These are phyloP conservation scores for Anisognathus igniventris DNA, from an alignment of 2,797 vertebrate genomes.

Conservation along the genomic window DNA sequence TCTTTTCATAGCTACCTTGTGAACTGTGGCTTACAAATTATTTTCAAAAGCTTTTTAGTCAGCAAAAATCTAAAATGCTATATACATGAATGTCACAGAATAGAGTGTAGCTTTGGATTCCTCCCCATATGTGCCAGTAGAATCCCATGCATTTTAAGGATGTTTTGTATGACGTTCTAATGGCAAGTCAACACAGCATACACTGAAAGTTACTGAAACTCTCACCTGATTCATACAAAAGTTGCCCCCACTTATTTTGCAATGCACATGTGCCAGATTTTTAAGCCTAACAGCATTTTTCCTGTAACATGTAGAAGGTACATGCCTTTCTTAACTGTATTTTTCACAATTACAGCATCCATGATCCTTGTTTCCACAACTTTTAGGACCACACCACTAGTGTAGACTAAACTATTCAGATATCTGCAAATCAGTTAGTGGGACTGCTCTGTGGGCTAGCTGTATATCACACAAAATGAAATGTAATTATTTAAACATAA, in stretches of 20 bases:
- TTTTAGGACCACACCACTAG: background rate
- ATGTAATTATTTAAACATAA: background rate
- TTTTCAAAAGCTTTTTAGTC: background rate
- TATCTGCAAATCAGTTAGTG: background rate
- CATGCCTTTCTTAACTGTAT: background rate
- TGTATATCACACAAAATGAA: background rate
- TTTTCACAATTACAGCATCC: background rate
- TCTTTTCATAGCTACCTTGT: background rate
- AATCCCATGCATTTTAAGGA: background rate
- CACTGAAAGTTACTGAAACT: background rate
- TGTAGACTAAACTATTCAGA: background rate
- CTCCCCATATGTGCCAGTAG: background rate
- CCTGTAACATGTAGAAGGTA: rapidly evolving
- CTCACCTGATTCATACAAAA: background rate
- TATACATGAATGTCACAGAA: background rate
- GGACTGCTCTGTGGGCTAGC: background rate
- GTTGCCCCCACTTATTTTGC: background rate
- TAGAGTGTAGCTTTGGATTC: background rate
- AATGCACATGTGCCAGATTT: background rate
- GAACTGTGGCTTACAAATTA: background rate
- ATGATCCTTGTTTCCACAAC: background rate
- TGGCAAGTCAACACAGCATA: background rate
- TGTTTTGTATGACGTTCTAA: background rate
- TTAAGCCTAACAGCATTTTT: background rate
- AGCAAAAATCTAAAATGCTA: background rate